phyloP scores from a whole-genome alignment of 1,140 invertebrate species.

The Whitmania pigra region DNA sequence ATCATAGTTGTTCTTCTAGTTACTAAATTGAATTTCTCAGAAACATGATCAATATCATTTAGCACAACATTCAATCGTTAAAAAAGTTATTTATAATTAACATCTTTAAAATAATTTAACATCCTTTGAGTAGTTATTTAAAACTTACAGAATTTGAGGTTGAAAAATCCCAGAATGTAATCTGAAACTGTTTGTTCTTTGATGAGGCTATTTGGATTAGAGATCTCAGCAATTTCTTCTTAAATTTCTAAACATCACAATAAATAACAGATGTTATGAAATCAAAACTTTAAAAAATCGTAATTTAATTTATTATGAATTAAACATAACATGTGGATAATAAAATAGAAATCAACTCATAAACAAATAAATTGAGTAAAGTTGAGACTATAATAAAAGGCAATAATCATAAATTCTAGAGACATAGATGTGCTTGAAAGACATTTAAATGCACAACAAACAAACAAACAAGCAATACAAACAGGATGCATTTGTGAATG shows the following conservation, averaged over 20 bases:
- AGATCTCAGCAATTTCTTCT: not conserved
- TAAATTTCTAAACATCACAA: not conserved
- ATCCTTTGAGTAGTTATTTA: not conserved
- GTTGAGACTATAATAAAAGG: too few species aligned
- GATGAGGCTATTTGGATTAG: not conserved
- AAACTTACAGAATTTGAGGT: not conserved
- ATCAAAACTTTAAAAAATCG: not conserved
- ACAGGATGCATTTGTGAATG: not conserved
- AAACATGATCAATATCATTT: too few species aligned
- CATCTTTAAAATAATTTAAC: too few species aligned
- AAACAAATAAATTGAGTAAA: not conserved
- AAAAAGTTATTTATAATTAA: not conserved
- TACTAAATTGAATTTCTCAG: too few species aligned
- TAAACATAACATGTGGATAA: not conserved
- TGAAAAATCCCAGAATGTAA: slow-evolving; percentile 4
- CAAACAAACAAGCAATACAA: not conserved
- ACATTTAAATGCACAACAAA: not conserved
- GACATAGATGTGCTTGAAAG: too few species aligned
- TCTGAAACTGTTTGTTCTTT: slow-evolving; percentile 3
- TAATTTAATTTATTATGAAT: not conserved
- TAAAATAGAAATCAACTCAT: not conserved
- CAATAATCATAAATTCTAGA: too few species aligned
- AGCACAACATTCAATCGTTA: too few species aligned
- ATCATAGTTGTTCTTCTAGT: not conserved
- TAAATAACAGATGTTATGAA: not conserved